phyloP scores from a whole-genome alignment of 1,140 invertebrate genomes.

The Trichonephila clavata region DNA sequence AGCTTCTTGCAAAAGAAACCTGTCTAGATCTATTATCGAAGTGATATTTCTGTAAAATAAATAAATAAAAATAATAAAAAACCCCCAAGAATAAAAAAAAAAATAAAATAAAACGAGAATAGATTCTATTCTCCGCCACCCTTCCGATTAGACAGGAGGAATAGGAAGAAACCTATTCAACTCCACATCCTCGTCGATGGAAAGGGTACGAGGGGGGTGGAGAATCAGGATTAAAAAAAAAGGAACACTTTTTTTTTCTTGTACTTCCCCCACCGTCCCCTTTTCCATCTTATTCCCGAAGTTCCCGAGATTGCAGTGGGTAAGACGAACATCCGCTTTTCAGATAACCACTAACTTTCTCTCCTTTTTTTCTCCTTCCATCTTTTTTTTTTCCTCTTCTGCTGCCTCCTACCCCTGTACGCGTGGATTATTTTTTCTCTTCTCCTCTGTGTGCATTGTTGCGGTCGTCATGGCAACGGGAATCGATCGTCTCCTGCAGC shows the following conservation, averaged over 20 bases:
- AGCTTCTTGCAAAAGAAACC: background rate
- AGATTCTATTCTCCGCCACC: background rate
- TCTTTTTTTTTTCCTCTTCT: constrained; percentile 40
- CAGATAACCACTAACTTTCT: constrained; percentile 77
- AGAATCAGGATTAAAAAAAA: constrained; percentile 20
- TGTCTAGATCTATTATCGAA: constrained; percentile 17
- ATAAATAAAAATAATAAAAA: background rate
- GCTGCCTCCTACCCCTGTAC: constrained; percentile 55
- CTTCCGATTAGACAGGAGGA: background rate
- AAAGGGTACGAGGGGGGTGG: background rate
- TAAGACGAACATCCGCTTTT: constrained; percentile 76
- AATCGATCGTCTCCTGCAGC: constrained; percentile 75
- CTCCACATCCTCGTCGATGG: constrained; percentile 20
- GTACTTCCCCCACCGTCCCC: background rate
- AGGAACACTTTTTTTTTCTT: background rate
- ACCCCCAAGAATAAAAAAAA: background rate
- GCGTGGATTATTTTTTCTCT: constrained; percentile 64
- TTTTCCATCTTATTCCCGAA: constrained; percentile 71
- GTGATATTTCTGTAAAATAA: constrained; percentile 14
- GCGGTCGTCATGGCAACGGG: constrained; percentile 56
- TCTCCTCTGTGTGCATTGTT: constrained; percentile 58
- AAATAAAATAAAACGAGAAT: background rate
- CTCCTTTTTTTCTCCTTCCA: constrained; percentile 47
- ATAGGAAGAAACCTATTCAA: constrained; percentile 60
- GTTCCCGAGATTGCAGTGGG: constrained; percentile 76